phyloP scores from a whole-genome alignment of 2,797 vertebrate species.

The Morus bassanus region DNA sequence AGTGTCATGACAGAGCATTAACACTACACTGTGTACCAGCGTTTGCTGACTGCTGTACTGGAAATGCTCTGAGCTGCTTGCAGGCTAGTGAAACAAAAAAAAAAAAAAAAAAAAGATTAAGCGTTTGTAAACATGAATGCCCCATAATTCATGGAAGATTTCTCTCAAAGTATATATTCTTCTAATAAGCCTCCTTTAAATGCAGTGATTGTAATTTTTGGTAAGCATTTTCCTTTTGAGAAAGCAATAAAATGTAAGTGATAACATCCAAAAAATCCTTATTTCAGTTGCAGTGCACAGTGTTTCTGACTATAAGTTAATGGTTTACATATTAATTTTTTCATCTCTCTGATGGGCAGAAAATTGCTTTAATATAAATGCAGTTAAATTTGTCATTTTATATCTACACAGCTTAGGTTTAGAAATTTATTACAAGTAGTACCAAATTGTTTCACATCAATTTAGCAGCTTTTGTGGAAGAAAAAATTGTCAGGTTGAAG shows the following conservation, averaged over 20 bases:
- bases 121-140: not conserved
- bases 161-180: constrained; percentile 37
- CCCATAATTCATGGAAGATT: constrained; percentile 30
- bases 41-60: not conserved
- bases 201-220: constrained; percentile 47
- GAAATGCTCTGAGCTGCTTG: not conserved
- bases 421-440: constrained; percentile 55
- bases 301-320: constrained; percentile 64
- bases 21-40: not conserved
- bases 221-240: constrained; percentile 51
- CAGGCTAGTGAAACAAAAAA: not conserved
- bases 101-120: not conserved
- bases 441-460: constrained; percentile 52
- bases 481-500: constrained; percentile 37
- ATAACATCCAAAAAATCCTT: constrained; percentile 40
- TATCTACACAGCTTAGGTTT: constrained; percentile 47
- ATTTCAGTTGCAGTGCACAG: constrained; percentile 38
- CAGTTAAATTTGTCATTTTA: constrained; percentile 70
- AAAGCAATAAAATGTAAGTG: constrained; percentile 55
- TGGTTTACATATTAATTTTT: constrained; percentile 72
- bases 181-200: constrained; percentile 62
- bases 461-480: constrained; percentile 46
- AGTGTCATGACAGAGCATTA: not conserved
- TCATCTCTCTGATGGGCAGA: constrained; percentile 68
- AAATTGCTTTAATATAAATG: constrained; percentile 72